phyloP scores from a whole-genome alignment of 2,797 vertebrate genomes.

The Artibeus jamaicensis region DNA sequence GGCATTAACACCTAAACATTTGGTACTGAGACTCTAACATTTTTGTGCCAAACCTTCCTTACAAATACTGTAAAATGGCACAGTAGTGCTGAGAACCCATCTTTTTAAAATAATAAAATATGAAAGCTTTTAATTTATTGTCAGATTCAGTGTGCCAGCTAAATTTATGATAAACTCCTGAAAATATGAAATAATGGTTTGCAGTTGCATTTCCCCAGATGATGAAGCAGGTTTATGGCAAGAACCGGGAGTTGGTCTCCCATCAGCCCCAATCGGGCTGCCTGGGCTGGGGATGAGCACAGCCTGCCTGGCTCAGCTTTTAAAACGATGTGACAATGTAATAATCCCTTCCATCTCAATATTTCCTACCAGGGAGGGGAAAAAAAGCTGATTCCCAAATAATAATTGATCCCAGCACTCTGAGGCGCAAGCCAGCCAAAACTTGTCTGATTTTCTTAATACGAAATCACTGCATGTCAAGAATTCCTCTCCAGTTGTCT shows the following conservation, averaged over 20 bases:
- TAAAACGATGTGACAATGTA: constrained; percentile 55
- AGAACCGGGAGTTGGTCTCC: constrained; percentile 22
- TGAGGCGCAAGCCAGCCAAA: constrained; percentile 51
- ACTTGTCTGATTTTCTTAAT: constrained; percentile 61
- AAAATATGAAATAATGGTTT: constrained; percentile 58
- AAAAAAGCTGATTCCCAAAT: constrained; percentile 56
- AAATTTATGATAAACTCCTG: constrained; percentile 38
- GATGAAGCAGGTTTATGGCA: constrained; percentile 49
- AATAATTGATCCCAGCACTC: constrained; percentile 76
- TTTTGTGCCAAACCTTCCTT: background rate
- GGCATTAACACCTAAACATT: background rate
- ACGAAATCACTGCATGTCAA: constrained; percentile 70
- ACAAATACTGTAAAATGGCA: background rate
- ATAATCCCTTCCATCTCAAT: constrained; percentile 49
- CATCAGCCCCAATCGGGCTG: constrained; percentile 14
- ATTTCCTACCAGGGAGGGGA: constrained; percentile 40
- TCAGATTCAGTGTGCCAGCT: constrained; percentile 41
- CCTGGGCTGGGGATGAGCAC: constrained; percentile 54
- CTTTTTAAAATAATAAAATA: constrained; percentile 48
- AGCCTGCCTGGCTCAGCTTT: background rate
- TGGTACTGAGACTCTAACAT: background rate
- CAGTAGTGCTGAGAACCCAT: background rate
- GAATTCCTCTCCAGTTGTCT: constrained; percentile 69
- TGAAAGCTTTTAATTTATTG: constrained; percentile 64
- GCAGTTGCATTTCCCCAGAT: constrained; percentile 63